Conservation (phyloP, 30 jellyfish, hydroid and myxozoan species). For the Nemopilema nomurai region DNA sequence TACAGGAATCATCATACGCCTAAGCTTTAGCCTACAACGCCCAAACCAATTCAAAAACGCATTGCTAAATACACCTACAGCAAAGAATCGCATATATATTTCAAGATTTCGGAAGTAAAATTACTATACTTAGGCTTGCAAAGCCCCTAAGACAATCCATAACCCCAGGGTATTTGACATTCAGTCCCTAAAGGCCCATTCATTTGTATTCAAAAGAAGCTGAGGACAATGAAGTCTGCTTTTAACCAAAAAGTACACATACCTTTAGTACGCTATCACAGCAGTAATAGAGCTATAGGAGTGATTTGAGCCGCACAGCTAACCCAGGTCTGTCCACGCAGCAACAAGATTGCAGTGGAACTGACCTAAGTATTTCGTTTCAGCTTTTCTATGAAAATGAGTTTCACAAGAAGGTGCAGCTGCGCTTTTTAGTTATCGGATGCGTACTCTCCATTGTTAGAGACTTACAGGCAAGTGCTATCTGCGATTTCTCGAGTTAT, state of each 20-base stretch:
- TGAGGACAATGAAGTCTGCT: too few relatives aligned
- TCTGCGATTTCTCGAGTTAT: background rate
- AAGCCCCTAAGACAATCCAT: too few relatives aligned
- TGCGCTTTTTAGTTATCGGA: background rate
- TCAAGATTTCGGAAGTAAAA: too few relatives aligned
- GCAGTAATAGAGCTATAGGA: too few relatives aligned
- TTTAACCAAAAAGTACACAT: too few relatives aligned
- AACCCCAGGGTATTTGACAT: too few relatives aligned
- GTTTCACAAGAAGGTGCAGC: background rate
- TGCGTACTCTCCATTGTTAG: background rate
- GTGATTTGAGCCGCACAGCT: background rate
- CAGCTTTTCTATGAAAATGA: background rate
- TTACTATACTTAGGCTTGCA: too few relatives aligned
- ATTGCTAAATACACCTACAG: background rate
- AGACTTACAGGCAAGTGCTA: background rate
- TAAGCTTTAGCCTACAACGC: background rate
- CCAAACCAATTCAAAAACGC: background rate
- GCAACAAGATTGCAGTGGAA: background rate
- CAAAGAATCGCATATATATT: too few relatives aligned
- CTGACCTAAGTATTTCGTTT: background rate
- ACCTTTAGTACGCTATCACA: too few relatives aligned
- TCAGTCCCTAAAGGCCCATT: too few relatives aligned
- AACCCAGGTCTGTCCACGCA: background rate
- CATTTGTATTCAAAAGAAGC: too few relatives aligned
- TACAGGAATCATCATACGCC: background rate